Evolutionary conservation across 23 tunicate genomes (phyloP).

Genomic region (Halocynthia roretzi): DNA sequence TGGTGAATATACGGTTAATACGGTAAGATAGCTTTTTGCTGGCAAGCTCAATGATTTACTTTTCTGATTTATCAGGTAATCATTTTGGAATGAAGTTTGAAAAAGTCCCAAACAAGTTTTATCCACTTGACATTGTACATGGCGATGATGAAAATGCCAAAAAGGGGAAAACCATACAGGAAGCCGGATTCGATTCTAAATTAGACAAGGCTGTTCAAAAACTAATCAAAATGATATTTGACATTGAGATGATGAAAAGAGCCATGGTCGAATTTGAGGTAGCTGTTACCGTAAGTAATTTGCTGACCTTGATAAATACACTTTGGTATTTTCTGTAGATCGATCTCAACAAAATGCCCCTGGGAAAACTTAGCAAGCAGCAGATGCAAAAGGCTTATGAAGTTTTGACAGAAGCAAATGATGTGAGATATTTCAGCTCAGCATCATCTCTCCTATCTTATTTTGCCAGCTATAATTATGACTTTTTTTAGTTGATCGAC

Average conservation of each 20-base stretch:
- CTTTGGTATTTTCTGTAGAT: constrained; percentile 30
- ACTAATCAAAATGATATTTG: constrained; percentile 80
- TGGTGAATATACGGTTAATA: constrained; percentile 17
- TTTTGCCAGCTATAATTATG: not conserved
- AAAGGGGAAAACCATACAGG: constrained; percentile 26
- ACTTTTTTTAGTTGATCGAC: constrained; percentile 34
- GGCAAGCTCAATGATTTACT: too few species aligned
- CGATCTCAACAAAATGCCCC: constrained; percentile 96
- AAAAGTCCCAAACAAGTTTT: constrained; percentile 62
- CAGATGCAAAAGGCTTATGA: constrained; percentile 80
- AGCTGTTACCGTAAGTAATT: not conserved
- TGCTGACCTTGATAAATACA: not conserved
- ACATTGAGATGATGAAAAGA: constrained; percentile 89
- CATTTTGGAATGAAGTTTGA: constrained; percentile 48
- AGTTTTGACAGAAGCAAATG: constrained; percentile 66
- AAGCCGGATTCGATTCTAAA: constrained; percentile 57
- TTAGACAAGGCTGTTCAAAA: constrained; percentile 54
- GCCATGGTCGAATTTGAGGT: constrained; percentile 97
- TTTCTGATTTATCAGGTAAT: constrained; percentile 36
- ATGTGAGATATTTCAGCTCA: constrained; percentile 24
- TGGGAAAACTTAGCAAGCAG: constrained; percentile 83
- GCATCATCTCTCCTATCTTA: not conserved
- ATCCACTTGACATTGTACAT: constrained; percentile 91
- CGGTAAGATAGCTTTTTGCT: not conserved
- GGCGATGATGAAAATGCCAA: constrained; percentile 45